phyloP scores from a whole-genome alignment of 2,888 invertebrate genomes.

The Leistus spinibarbis region DNA sequence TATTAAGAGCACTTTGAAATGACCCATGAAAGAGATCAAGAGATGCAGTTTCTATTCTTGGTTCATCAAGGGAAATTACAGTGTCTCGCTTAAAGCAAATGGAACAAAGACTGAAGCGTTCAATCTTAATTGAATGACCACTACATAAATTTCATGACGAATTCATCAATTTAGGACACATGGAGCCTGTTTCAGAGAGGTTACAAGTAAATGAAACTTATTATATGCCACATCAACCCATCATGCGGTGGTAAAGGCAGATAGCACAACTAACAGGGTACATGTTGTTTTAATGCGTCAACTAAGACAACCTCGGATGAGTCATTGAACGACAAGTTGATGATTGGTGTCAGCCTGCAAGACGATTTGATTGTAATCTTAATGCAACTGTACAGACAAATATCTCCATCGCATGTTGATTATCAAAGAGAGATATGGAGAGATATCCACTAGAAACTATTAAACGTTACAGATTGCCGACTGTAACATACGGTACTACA shows the following conservation, averaged over 20 bases:
- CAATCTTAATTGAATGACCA: too few relatives aligned
- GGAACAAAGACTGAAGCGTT: neutral
- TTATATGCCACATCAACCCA: slow-evolving; percentile 44
- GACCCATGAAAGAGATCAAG: neutral
- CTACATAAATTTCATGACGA: too few relatives aligned
- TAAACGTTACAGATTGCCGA: slow-evolving; percentile 28
- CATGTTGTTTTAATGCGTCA: slow-evolving; percentile 45
- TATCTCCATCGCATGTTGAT: slow-evolving; percentile 42
- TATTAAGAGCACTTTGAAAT: neutral
- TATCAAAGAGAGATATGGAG: slow-evolving; percentile 48
- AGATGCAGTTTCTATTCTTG: neutral
- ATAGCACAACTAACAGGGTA: slow-evolving; percentile 42
- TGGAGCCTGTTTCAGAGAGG: neutral
- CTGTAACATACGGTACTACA: slow-evolving; percentile 44
- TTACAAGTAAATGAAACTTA: neutral
- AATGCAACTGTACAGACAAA: slow-evolving; percentile 47
- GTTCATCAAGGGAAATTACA: neutral
- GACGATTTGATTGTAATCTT: slow-evolving; percentile 44
- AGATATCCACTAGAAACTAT: neutral
- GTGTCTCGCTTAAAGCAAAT: neutral
- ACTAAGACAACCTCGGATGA: slow-evolving; percentile 14
- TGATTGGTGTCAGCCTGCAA: slow-evolving; percentile 45
- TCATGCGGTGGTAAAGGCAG: slow-evolving; percentile 41
- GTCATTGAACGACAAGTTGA: slow-evolving; percentile 46
- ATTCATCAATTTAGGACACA: neutral